These are phyloP conservation scores for Hydrocynus forskahlii DNA, from an alignment of 2,797 vertebrate genomes.

Conservation along the genomic window DNA sequence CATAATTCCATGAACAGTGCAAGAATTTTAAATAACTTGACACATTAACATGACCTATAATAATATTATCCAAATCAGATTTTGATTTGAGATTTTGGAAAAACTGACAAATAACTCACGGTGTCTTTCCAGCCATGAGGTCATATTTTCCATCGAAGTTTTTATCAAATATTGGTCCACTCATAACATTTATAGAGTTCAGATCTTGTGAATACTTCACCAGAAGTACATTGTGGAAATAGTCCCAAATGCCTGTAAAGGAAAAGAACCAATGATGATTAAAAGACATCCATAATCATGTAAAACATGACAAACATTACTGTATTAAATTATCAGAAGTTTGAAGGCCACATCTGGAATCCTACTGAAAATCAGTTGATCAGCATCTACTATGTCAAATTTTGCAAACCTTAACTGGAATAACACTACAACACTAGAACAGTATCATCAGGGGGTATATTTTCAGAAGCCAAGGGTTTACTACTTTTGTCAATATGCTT, in stretches of 20 bases:
- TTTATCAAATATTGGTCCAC: slow-evolving; percentile 91
- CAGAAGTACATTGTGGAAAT: slow-evolving; percentile 84
- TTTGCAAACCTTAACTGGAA: not conserved
- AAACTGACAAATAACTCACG: slow-evolving; percentile 74
- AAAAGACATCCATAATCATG: not conserved
- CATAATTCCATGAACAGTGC: no score
- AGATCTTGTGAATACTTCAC: slow-evolving; percentile 76
- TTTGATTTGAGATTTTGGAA: not conserved
- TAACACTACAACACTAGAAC: not conserved
- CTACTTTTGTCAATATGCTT: not conserved
- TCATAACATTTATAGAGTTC: slow-evolving; percentile 89
- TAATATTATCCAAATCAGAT: no score
- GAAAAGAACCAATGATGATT: slow-evolving; percentile 25
- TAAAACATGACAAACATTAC: not conserved
- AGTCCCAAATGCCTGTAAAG: slow-evolving; percentile 84
- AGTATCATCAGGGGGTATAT: no score
- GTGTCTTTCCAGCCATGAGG: slow-evolving; percentile 57
- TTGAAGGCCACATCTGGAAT: not conserved
- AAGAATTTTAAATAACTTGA: no score
- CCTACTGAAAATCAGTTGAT: not conserved
- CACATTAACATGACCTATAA: no score
- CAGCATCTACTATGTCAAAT: not conserved
- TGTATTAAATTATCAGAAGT: no score
- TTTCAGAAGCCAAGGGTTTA: no score
- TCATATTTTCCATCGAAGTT: slow-evolving; percentile 89